Base-by-base conservation (phyloP, 2,888 invertebrate species). In the Harpagoxenus sublaevis region DNA sequence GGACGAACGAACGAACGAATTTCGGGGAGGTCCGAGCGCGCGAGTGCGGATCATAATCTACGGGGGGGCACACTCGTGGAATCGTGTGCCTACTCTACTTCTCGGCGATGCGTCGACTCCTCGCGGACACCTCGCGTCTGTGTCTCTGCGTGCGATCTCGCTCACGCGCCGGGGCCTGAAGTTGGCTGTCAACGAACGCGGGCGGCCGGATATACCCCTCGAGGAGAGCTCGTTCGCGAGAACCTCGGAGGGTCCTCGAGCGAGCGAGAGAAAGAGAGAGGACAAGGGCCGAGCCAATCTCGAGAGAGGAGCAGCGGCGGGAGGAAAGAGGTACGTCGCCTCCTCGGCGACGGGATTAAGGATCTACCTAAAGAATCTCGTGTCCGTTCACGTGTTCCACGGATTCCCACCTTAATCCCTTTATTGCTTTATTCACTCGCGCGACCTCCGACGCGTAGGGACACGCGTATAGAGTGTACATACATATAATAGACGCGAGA, bases 61-160 rank as follows among this genome's bases (percentile, higher is more conserved):
- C 18, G 6, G 18, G 23, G 48, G 60, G 1, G 23, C n/a, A 35
- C 23, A 10, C 48, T 1, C 15, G 65, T 15, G 45, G 45, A 28
- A 45, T 28, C 23, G 23, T 23, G 23, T 23, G 23, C 23, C 23
- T 23, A 23, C 23, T 23, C 23, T 23, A 0, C 23, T 62, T 83
- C 86, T 75, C 79, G 86, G 31, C 39, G 75, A 45, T 31, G 15
- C 48, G 75, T 23, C 3, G 31, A n/a, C 53, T 81, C 83, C 84
- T 86, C 81, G 60, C 63, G 60, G 51, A 53, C 51, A 70, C 4
- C 18, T 51, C 31, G 57, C 62, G 73, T 68, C 48, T 5, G 23
- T 23, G 23, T 35, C 35, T 18, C 31, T 53, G 68, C 70, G 84
- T 74, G 83, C 73, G 86, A 68, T 68, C 31, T 42, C 31, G 73